A percentile compares a stretch with the other conserved stretches of the same genome.
phyloP scores from a whole-genome alignment of 2,113 vertebrate genomes.

The Aegithalos caudatus region DNA sequence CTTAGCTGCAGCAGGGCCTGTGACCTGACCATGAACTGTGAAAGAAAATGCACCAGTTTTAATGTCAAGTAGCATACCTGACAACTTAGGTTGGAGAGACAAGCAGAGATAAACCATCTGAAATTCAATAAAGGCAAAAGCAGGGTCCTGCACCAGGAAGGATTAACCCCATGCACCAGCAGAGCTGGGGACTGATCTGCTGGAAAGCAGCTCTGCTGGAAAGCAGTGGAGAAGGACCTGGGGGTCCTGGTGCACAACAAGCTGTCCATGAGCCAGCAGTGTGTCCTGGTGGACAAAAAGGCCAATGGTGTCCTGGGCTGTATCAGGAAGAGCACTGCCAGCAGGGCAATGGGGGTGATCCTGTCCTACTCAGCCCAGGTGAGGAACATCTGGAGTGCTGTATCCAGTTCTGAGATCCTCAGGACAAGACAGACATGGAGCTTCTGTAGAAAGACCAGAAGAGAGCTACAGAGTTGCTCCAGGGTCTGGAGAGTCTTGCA shows the following conservation, averaged over 20 bases:
- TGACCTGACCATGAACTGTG: not conserved
- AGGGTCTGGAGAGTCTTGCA: not conserved
- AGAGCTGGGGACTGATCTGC: not conserved
- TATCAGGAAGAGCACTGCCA: not conserved
- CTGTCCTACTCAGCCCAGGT: not conserved
- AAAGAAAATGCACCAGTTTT: not conserved
- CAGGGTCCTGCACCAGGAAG: not conserved
- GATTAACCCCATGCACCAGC: not conserved
- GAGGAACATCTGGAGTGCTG: not conserved
- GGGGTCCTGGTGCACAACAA: not conserved
- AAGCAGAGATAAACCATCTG: not conserved
- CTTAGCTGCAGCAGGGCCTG: not conserved
- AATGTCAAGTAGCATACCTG: not conserved
- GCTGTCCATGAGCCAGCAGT: not conserved
- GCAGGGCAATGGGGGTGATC: fast-evolving
- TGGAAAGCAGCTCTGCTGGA: too few relatives aligned
- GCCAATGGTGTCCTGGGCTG: not conserved
- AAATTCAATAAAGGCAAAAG: not conserved
- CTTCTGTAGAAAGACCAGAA: not conserved
- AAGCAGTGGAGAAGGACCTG: not conserved
- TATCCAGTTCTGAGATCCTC: not conserved
- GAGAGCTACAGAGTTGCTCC: not conserved
- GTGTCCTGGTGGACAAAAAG: not conserved
- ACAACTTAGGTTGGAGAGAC: not conserved
- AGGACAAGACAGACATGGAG: too few relatives aligned